These are phyloP conservation scores for Neosalanx taihuensis DNA, from an alignment of 2,797 vertebrate species.

Conservation along the genomic window DNA sequence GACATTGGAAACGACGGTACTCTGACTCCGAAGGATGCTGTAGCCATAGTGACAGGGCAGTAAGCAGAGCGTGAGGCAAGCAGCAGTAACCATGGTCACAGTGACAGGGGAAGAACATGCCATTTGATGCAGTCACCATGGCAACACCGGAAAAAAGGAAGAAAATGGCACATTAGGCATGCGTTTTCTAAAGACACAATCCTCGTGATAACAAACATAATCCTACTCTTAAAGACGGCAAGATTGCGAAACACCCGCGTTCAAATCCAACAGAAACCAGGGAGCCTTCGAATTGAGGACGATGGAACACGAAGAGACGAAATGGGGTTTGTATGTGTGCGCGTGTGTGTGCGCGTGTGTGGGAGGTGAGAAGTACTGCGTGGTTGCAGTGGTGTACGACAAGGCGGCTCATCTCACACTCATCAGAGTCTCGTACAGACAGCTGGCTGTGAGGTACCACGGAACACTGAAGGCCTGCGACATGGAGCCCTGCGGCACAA, in stretches of 20 bases:
- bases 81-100: conserved; percentile 17
- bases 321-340: neutral
- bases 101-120: conserved; percentile 22
- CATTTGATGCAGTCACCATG: conserved; percentile 35
- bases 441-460: conserved; percentile 70
- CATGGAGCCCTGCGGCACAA: conserved; percentile 50
- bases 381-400: neutral
- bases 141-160: conserved; percentile 24
- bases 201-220: neutral
- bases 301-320: neutral
- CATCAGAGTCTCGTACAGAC: conserved; percentile 77
- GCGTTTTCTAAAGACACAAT: neutral
- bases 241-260: neutral
- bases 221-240: neutral
- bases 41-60: conserved; percentile 48
- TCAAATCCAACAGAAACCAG: neutral
- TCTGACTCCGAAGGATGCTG: conserved; percentile 14
- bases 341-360: too few relatives aligned
- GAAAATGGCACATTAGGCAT: neutral
- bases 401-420: conserved; percentile 60
- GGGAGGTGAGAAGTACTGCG: neutral
- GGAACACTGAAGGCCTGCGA: conserved; percentile 55
- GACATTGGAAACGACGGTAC: neutral
- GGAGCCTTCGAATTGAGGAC: neutral
- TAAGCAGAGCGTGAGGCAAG: conserved; percentile 8